Evolutionary conservation across 1,140 invertebrate genomes (phyloP).

Genomic region (Pseudoatta argentina): DNA sequence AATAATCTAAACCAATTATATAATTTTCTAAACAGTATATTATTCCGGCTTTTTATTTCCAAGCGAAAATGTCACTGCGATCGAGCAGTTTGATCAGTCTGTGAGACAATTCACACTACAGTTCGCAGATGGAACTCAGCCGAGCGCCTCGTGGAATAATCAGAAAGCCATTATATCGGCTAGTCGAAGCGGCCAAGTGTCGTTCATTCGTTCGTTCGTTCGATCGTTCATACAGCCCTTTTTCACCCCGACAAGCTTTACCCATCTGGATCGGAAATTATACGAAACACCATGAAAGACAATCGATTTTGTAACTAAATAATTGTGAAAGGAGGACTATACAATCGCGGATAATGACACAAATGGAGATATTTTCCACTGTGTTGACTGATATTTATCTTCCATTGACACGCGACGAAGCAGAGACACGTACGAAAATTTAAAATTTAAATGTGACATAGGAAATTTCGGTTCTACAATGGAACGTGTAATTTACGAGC

Average conservation of each 20-base stretch:
- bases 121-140: slow-evolving; percentile 39
- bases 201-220: slow-evolving; percentile 3
- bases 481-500: not conserved
- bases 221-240: not conserved
- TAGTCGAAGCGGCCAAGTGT: slow-evolving; percentile 18
- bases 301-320: slow-evolving; percentile 3
- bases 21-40: not conserved
- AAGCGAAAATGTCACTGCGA: not conserved
- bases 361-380: slow-evolving; percentile 38
- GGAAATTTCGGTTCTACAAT: not conserved
- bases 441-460: slow-evolving; percentile 6
- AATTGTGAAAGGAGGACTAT: not conserved
- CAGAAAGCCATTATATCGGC: slow-evolving; percentile 50
- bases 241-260: not conserved
- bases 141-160: slow-evolving; percentile 46
- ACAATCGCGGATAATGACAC: slow-evolving; percentile 2
- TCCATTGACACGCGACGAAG: not conserved
- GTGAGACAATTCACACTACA: slow-evolving; percentile 11
- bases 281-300: not conserved
- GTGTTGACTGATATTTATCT: slow-evolving; percentile 51
- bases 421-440: not conserved
- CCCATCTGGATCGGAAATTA: not conserved
- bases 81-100: slow-evolving; percentile 16
- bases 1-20: no score
- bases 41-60: no score